Percentiles rank a stretch among this genome's conserved stretches.
Evolutionary conservation across 30 jellyfish, hydroid and myxozoan genomes (phyloP).

Genomic region (Pelagia noctiluca): DNA sequence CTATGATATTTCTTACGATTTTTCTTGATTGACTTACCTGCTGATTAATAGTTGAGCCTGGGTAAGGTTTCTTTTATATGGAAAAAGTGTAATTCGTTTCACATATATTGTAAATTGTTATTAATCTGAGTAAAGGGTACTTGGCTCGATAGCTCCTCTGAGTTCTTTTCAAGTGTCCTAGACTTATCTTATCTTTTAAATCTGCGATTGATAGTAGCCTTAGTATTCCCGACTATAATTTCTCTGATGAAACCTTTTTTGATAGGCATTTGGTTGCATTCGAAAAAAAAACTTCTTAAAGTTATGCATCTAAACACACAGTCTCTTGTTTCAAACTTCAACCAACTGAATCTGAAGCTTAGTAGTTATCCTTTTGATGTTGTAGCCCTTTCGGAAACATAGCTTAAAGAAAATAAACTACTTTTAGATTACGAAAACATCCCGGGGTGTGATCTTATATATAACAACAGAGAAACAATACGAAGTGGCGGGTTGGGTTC

Average conservation of each 20-base stretch:
- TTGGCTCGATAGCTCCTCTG: no score
- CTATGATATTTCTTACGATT: no score
- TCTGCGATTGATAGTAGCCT: slow-evolving; percentile 36
- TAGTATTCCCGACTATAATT: slow-evolving; percentile 17
- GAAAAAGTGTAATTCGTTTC: no score
- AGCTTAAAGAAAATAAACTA: slow-evolving; percentile 54
- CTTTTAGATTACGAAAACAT: slow-evolving; percentile 46
- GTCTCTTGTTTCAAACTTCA: slow-evolving; percentile 46
- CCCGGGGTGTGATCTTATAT: slow-evolving; percentile 48
- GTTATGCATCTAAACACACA: slow-evolving; percentile 55
- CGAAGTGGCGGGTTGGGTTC: no score
- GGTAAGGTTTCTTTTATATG: no score
- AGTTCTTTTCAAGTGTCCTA: no score
- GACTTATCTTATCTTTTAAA: no score
- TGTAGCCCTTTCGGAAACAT: slow-evolving; percentile 54
- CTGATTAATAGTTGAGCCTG: no score
- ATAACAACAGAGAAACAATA: slow-evolving; percentile 38
- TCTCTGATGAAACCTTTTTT: background rate
- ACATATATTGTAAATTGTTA: no score
- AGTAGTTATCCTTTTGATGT: slow-evolving; percentile 39
- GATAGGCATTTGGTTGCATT: slow-evolving; percentile 36
- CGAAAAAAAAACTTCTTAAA: slow-evolving; percentile 31
- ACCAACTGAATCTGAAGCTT: slow-evolving; percentile 48
- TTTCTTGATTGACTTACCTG: no score
- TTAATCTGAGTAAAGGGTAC: no score